Conservation (phyloP, 2,797 vertebrate genomes). For the Protosalanx chinensis region DNA sequence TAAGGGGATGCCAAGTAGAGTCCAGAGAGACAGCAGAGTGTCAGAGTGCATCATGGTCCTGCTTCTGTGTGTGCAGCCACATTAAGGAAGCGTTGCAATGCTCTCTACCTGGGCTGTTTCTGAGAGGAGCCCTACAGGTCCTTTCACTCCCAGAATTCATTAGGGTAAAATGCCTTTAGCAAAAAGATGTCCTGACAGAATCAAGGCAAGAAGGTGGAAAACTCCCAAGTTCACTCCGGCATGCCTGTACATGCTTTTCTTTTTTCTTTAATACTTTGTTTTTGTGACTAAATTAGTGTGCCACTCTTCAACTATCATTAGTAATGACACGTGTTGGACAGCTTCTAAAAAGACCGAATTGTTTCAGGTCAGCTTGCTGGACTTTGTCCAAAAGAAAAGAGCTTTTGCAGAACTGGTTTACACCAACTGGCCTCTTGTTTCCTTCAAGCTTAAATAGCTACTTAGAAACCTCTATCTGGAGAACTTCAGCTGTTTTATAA, state of each 20-base stretch:
- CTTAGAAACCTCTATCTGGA: too few relatives aligned
- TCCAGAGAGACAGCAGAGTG: neutral
- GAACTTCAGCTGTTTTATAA: too few relatives aligned
- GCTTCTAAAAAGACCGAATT: too few relatives aligned
- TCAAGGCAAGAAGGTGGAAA: constrained; percentile 37
- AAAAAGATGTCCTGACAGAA: constrained; percentile 58
- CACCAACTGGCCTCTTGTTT: too few relatives aligned
- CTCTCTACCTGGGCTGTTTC: constrained; percentile 40
- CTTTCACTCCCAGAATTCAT: constrained; percentile 67
- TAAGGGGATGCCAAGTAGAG: constrained; percentile 12
- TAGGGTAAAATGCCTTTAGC: constrained; percentile 64
- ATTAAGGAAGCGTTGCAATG: constrained; percentile 18
- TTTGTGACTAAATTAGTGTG: neutral
- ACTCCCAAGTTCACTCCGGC: constrained; percentile 32
- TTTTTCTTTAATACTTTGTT: neutral
- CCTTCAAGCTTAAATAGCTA: too few relatives aligned
- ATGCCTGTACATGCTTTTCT: neutral
- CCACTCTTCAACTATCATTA: too few relatives aligned
- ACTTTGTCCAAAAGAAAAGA: too few relatives aligned
- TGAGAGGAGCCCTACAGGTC: constrained; percentile 52
- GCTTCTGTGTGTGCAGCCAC: constrained; percentile 27
- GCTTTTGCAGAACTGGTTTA: too few relatives aligned
- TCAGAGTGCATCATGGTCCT: neutral
- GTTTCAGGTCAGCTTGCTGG: too few relatives aligned
- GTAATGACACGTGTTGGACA: too few relatives aligned